Conservation (phyloP, 2,113 vertebrate species). For the Melanostigma gelatinosum region DNA sequence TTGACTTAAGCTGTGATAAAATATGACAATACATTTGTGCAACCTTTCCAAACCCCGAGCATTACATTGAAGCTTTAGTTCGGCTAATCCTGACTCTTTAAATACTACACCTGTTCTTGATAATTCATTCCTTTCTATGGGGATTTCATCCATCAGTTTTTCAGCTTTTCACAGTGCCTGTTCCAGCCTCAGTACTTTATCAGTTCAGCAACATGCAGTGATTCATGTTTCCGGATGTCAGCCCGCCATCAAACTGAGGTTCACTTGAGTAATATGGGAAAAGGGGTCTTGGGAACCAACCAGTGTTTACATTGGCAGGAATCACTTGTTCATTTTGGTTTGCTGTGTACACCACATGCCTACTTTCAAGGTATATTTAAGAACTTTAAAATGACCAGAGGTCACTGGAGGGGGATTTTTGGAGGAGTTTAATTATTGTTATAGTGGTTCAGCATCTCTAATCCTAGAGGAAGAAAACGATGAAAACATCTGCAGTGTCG, state of each 20-base stretch:
- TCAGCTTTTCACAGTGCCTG: not conserved
- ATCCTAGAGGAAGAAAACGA: constrained; percentile 9
- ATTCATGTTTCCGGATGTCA: constrained; percentile 12
- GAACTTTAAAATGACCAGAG: constrained; percentile 11
- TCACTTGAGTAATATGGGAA: constrained; percentile 32
- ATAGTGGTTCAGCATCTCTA: constrained; percentile 36
- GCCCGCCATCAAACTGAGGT: constrained; percentile 7
- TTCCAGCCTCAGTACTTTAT: not conserved
- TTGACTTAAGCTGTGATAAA: not conserved
- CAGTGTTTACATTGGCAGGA: constrained; percentile 56
- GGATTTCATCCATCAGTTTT: not conserved
- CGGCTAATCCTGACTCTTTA: not conserved
- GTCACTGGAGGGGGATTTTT: constrained; percentile 17
- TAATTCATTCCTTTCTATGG: not conserved
- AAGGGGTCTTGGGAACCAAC: not conserved
- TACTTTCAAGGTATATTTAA: constrained; percentile 37
- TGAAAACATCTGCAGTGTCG: constrained; percentile 3
- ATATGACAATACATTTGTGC: not conserved
- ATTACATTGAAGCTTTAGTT: not conserved
- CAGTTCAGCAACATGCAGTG: constrained; percentile 1
- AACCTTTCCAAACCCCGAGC: not conserved
- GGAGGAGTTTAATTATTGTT: constrained; percentile 49
- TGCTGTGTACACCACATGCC: constrained; percentile 11
- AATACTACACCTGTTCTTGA: not conserved
- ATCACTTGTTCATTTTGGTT: constrained; percentile 43